These are phyloP conservation scores for Pristionchus arcanus DNA, from an alignment of 2,888 invertebrate species.

Conservation along the genomic window DNA sequence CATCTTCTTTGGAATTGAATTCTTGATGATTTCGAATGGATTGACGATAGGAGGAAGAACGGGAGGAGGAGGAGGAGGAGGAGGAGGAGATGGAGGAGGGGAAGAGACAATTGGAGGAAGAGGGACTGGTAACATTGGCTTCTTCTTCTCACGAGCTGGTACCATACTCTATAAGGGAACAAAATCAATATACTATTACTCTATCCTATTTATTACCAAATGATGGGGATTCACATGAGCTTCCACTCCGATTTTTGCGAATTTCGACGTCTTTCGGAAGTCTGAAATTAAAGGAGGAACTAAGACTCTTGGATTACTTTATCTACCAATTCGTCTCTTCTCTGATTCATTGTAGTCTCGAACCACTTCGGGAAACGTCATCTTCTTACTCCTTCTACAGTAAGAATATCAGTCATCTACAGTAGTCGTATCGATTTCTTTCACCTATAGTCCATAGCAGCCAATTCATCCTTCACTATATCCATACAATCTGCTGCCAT, in stretches of 20 bases:
- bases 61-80: neutral
- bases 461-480: constrained; percentile 35
- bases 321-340: constrained; percentile 27
- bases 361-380: constrained; percentile 7
- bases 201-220: neutral
- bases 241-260: constrained; percentile 32
- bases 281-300: neutral
- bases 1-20: neutral
- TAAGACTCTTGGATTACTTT: neutral
- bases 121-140: neutral
- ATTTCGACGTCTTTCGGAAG: constrained; percentile 37
- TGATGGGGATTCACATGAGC: constrained; percentile 43
- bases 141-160: constrained; percentile 43
- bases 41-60: neutral
- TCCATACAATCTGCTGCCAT: constrained; percentile 28
- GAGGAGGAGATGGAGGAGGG: neutral
- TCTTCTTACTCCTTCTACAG: constrained; percentile 6
- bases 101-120: neutral
- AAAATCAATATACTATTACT: neutral
- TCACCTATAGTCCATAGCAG: constrained; percentile 37
- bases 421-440: neutral
- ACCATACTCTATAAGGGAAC: neutral
- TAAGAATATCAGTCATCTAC: neutral
- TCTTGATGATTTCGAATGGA: constrained; percentile 5
- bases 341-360: constrained; percentile 4